Percentiles rank a stretch among this genome's conserved stretches.
phyloP scores from a whole-genome alignment of 2,113 vertebrate species.

The Oryzias melastigma region DNA sequence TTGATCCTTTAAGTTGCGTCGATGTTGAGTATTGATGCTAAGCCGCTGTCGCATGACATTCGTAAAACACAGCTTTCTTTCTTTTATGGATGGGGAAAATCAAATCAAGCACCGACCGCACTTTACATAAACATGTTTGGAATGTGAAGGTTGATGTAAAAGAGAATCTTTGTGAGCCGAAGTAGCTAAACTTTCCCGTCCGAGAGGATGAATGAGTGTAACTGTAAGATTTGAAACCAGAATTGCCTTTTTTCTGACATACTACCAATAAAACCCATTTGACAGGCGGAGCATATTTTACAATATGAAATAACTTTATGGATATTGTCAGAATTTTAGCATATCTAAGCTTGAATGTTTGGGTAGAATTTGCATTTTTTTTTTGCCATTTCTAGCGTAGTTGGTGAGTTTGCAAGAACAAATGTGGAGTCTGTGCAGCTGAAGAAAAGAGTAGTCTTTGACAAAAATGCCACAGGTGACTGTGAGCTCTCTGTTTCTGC shows the following conservation, averaged over 20 bases:
- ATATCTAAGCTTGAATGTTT: conserved; percentile 15
- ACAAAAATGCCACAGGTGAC: conserved; percentile 58
- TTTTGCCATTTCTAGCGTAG: too few species aligned
- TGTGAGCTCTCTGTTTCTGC: conserved; percentile 53
- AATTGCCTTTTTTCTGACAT: too few species aligned
- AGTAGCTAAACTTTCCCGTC: conserved; percentile 17
- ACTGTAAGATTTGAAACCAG: too few species aligned
- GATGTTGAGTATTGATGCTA: conserved; percentile 43
- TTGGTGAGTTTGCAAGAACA: conserved; percentile 7
- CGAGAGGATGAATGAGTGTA: not conserved
- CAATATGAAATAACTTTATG: too few species aligned
- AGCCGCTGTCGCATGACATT: conserved; percentile 51
- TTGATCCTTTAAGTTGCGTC: conserved; percentile 13
- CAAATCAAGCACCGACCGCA: conserved; percentile 54
- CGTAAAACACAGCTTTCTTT: conserved; percentile 54
- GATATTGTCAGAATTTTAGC: too few species aligned
- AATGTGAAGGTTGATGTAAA: conserved; percentile 64
- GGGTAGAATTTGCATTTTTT: too few species aligned
- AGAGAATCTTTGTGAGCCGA: conserved; percentile 44
- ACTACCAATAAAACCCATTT: too few species aligned
- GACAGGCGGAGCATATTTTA: too few species aligned
- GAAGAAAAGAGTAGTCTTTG: conserved; percentile 55
- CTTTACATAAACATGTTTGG: conserved; percentile 48
- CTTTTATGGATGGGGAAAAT: conserved; percentile 60
- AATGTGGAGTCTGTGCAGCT: conserved; percentile 21